phyloP scores from a whole-genome alignment of 2,888 invertebrate species.

The Chrysopilus asiliformis region DNA sequence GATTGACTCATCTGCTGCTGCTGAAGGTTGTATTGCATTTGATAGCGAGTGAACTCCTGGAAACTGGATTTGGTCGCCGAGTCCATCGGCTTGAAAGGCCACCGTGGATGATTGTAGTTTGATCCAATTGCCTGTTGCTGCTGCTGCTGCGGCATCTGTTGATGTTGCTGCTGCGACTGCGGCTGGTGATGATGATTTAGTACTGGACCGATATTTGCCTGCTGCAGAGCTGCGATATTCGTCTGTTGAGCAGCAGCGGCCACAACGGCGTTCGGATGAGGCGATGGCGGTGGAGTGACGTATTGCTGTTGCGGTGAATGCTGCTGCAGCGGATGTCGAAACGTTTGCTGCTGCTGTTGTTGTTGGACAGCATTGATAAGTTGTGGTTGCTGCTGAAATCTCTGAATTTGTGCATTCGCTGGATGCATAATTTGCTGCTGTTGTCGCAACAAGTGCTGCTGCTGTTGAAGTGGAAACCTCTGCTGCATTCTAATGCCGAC shows the following conservation, averaged over 20 bases:
- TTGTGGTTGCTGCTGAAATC: constrained; percentile 19
- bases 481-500: constrained; percentile 23
- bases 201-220: not conserved
- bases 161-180: constrained; percentile 22
- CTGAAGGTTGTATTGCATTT: constrained; percentile 48
- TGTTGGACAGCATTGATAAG: constrained; percentile 13
- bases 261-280: constrained; percentile 18
- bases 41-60: constrained; percentile 50
- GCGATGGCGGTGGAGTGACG: constrained; percentile 11
- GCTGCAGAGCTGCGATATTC: no score
- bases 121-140: constrained; percentile 12
- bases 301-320: constrained; percentile 13
- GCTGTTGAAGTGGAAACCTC: constrained; percentile 18
- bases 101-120: constrained; percentile 29
- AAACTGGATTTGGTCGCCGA: constrained; percentile 48
- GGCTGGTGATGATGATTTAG: constrained; percentile 20
- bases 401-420: constrained; percentile 15
- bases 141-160: constrained; percentile 19
- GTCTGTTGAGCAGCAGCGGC: not conserved
- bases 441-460: constrained; percentile 8
- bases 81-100: constrained; percentile 42
- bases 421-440: constrained; percentile 17
- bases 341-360: constrained; percentile 19
- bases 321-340: constrained; percentile 20
- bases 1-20: constrained; percentile 34